These are phyloP conservation scores for Horisme vitalbata DNA, from an alignment of 2,888 invertebrate species.

Conservation along the genomic window DNA sequence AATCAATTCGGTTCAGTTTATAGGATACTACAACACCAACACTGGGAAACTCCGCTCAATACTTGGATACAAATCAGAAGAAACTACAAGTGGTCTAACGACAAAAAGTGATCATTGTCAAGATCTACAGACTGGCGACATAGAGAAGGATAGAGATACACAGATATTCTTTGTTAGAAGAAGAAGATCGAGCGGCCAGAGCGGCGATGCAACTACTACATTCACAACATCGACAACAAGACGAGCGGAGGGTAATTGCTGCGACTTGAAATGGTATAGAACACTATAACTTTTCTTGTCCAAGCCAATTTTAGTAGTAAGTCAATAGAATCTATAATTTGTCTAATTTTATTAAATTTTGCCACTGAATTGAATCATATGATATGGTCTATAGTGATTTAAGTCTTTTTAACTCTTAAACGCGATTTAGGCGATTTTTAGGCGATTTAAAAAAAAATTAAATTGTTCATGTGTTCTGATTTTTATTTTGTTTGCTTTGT, in stretches of 20 bases:
- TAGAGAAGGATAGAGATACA: conserved; percentile 69
- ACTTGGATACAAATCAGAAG: conserved; percentile 73
- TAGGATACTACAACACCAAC: conserved; percentile 73
- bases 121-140: conserved; percentile 74
- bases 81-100: conserved; percentile 79
- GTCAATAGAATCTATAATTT: conserved; percentile 3
- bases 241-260: conserved; percentile 71
- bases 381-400: too few relatives aligned
- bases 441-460: too few relatives aligned
- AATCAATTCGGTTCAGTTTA: conserved; percentile 58
- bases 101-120: conserved; percentile 66
- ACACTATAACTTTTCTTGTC: conserved; percentile 23
- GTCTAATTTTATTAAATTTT: neutral
- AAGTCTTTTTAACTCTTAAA: too few relatives aligned
- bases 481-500: too few relatives aligned
- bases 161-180: conserved; percentile 70
- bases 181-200: conserved; percentile 69
- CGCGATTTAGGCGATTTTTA: too few relatives aligned
- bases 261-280: conserved; percentile 77
- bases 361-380: too few relatives aligned
- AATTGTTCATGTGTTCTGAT: too few relatives aligned
- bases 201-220: conserved; percentile 80
- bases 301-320: conserved; percentile 32
- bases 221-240: conserved; percentile 78
- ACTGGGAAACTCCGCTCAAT: conserved; percentile 71